Evolutionary conservation across 1,140 invertebrate genomes (phyloP).

Genomic region (Eumeta japonica): DNA sequence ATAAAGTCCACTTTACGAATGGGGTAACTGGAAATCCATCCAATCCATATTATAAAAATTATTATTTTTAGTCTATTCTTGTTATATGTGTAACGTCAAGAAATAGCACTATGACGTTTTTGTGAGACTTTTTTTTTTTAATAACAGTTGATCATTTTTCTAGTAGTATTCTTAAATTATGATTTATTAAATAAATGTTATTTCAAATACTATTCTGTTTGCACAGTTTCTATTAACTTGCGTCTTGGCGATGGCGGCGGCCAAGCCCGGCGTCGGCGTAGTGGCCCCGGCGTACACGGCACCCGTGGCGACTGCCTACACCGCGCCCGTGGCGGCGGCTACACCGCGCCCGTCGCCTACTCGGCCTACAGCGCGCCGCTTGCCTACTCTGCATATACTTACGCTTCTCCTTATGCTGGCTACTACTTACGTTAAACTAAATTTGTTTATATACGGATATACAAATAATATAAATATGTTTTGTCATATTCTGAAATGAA

Average conservation of each 20-base stretch:
- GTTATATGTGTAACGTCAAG: neutral
- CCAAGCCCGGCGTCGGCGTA: constrained; percentile 32
- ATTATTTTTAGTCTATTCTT: too few species aligned
- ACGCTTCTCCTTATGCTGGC: constrained; percentile 13
- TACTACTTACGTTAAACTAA: too few species aligned
- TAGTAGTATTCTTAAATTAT: too few species aligned
- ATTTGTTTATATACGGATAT: too few species aligned
- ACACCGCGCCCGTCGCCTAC: constrained; percentile 13
- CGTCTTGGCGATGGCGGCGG: constrained; percentile 29
- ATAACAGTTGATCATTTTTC: too few species aligned
- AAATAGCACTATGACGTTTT: too few species aligned
- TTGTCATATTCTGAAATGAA: too few species aligned
- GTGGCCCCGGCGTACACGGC: constrained; percentile 16
- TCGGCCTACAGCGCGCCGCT: constrained; percentile 19
- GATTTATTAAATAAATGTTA: too few species aligned
- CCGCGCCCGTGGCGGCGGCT: constrained; percentile 11
- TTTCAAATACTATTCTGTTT: too few species aligned
- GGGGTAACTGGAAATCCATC: constrained; percentile 1
- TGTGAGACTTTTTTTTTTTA: too few species aligned
- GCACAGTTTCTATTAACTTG: constrained; percentile 29
- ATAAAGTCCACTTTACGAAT: neutral
- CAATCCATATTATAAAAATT: too few species aligned
- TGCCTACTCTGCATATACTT: constrained; percentile 15
- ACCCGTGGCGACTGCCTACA: constrained; percentile 11
- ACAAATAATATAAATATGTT: too few species aligned